Percentiles rank a stretch among this genome's conserved stretches.
phyloP scores from a whole-genome alignment of 2,797 vertebrate genomes.

The Pagetopsis macropterus region DNA sequence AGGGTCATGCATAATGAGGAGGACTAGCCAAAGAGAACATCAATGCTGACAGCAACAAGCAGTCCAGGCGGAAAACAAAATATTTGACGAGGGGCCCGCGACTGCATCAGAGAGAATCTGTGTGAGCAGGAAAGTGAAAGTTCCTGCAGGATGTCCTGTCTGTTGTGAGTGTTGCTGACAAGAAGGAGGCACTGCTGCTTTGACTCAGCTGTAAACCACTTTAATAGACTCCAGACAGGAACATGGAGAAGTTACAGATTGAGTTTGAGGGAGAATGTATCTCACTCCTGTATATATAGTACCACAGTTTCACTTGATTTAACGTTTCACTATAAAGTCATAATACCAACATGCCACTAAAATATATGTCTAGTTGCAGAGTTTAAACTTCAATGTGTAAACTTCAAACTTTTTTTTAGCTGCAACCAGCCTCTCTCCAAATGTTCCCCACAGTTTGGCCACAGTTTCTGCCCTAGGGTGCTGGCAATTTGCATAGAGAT shows the following conservation, averaged over 20 bases:
- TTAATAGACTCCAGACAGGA: constrained; percentile 6
- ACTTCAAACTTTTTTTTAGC: too few relatives aligned
- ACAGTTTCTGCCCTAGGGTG: too few relatives aligned
- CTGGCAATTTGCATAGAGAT: too few relatives aligned
- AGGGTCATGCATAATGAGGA: constrained; percentile 64
- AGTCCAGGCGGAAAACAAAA: constrained; percentile 28
- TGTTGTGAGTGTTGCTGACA: constrained; percentile 25
- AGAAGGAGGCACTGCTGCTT: constrained; percentile 7
- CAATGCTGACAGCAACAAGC: constrained; percentile 41
- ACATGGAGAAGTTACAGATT: neutral
- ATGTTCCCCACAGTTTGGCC: too few relatives aligned
- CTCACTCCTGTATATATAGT: neutral
- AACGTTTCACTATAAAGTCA: neutral
- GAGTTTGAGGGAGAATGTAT: neutral
- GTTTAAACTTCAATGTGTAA: neutral
- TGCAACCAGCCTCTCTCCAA: too few relatives aligned
- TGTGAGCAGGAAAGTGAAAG: constrained; percentile 8
- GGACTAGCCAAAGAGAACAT: constrained; percentile 30
- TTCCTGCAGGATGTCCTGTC: constrained; percentile 27
- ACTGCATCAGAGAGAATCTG: constrained; percentile 13
- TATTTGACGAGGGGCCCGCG: constrained; percentile 11
- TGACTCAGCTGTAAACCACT: neutral
- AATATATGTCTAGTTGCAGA: neutral
- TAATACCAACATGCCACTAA: neutral
- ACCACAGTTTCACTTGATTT: neutral